Base-by-base conservation (phyloP, 2,797 vertebrate genomes). In the Threskiornis aethiopicus region DNA sequence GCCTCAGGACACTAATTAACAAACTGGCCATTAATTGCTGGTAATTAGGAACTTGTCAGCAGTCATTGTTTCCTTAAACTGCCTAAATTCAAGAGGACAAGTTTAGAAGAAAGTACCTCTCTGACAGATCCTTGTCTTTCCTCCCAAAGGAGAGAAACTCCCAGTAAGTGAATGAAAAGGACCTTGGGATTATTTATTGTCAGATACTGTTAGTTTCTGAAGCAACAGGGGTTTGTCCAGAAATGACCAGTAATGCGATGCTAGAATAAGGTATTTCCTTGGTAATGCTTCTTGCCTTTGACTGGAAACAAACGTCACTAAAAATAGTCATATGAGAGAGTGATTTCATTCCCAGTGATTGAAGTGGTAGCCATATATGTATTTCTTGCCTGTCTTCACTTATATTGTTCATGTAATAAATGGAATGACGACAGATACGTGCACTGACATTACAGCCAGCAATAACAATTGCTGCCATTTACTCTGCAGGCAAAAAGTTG, bases 1-100 rank as follows among this genome's bases (percentile, higher is more conserved):
- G 97, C 97, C 97, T 96, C 91, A 81, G 97, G 97, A 95, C 95
- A 98, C 91, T 97, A 98, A 98, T 98, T 98, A 98, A 97, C 89
- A 96, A 97, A 96, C 96, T 94, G 94, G 82, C 96, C 96, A 97
- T 97, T 97, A 97, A 97, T 98, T 98, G 94, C 79, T 96, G 93
- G 87, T 96, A 97, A 97, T 94, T 97, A 97, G 93, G 94, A 95
- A 98, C 89, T 97, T 97, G 94, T 96, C 96, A 97, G 73, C 91
- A 78, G 87, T 95, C 73, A 94, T 97, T 92, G 94, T 96, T 98
- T 96, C 96, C 87, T 96, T 97, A 96, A 97, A 94, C 94, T 97
- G 93, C 87, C 84, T 96, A 84, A 94, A 97, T 93, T 97, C 65
- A 80, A 93, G 91, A 93, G 46, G 93, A 96, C 91, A 95, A 95